These are phyloP conservation scores for Hydropsyche tenuis DNA, from an alignment of 1,140 invertebrate genomes.

Conservation along the genomic window DNA sequence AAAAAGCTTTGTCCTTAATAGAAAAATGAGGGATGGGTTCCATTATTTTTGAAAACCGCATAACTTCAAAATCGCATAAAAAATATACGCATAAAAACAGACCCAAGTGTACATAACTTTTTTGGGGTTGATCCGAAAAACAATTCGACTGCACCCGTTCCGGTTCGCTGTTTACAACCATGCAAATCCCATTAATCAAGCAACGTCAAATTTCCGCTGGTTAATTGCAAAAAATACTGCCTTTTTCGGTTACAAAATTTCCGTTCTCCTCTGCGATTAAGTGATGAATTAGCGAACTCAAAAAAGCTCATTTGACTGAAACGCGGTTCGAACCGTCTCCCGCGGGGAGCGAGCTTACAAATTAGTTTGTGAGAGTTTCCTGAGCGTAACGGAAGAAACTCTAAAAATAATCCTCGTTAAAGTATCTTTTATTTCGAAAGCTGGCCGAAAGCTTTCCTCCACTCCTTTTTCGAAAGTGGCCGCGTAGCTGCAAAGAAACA, in stretches of 20 bases:
- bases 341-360: background rate
- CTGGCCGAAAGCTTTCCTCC: background rate
- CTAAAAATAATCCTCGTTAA: constrained; percentile 19
- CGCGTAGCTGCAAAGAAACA: background rate
- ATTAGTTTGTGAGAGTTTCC: constrained; percentile 24
- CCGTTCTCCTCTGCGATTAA: background rate
- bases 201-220: background rate
- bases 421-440: constrained; percentile 16
- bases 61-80: no score
- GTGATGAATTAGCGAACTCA: constrained; percentile 27
- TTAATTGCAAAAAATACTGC: constrained; percentile 5
- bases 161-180: no score
- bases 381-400: constrained; percentile 3
- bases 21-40: no score
- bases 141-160: no score
- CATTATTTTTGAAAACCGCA: no score
- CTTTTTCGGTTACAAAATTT: background rate
- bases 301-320: constrained; percentile 29
- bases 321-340: background rate
- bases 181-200: constrained; percentile 1
- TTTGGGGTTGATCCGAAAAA: no score
- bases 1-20: no score
- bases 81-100: no score
- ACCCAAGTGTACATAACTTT: no score
- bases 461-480: background rate